Base-by-base conservation (phyloP, 2,888 invertebrate genomes). In the Drosophila eohydei region DNA sequence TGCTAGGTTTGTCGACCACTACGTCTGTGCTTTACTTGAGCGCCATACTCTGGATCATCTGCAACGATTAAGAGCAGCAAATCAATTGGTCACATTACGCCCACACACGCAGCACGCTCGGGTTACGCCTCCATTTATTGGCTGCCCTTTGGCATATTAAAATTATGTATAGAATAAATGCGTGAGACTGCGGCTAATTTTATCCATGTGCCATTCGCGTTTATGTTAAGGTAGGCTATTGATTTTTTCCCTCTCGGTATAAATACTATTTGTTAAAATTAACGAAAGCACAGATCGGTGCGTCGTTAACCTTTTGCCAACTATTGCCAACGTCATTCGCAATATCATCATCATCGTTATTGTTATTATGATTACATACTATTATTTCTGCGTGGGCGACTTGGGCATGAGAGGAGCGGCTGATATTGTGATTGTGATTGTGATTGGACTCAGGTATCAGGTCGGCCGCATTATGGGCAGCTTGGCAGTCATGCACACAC, bases 31-130 rank as follows among this genome's bases (percentile, higher is more conserved):
- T 84, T 88, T 85, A 84, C 89, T 84, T 84, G 68, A 70, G 73
- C 80, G 77, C 85, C 84, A 89, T 89, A 60, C 77, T 85, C 71
- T 82, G 80, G 86, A 77, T 88, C 89, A 84, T 88, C 84, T 84
- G 83, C 68, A 84, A 84, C 80, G 85, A 84, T 81, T 82, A 64
- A 85, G 83, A 88, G 80, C 68, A 77, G 57, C 80, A 81, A 79
- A 89, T 74, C 64, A 81, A 60, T 81, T 70, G 63, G 63, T 60
- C 61, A 68, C 64, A 79, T 74, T 62, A 61, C 64, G 57, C 11
- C 52, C 16, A 74, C 64, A 66, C 83, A 85, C 80, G 74, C 80
- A 85, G 26, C 71, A 62, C 62, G 72, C 54, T 79, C 58, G 46
- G 43, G 30, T 56, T 51, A 51, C 34, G 65, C 74, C 52, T 55